Percentiles rank a stretch among this genome's conserved stretches.
Conservation (phyloP, 2,888 invertebrate species). For the Oligia latruncula region DNA sequence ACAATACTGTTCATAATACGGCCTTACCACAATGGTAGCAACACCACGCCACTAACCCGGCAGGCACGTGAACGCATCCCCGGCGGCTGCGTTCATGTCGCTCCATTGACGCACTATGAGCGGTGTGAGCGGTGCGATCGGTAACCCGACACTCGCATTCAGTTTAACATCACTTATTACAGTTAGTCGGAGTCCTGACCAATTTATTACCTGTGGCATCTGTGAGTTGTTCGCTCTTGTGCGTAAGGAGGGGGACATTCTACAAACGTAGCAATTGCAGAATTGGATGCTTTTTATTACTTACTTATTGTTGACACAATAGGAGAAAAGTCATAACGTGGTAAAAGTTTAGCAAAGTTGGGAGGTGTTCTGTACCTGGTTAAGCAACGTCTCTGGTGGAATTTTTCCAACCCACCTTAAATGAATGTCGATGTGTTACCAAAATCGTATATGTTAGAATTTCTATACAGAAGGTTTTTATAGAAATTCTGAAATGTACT, state of each 20-base stretch:
- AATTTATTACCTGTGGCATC: conserved; percentile 5
- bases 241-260: not conserved
- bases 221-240: not conserved
- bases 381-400: not conserved
- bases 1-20: not conserved
- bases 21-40: not conserved
- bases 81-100: conserved; percentile 17
- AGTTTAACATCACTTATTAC: not conserved
- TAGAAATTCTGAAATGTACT: not conserved
- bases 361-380: not conserved
- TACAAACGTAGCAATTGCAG: not conserved
- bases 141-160: not conserved
- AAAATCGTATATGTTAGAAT: not conserved
- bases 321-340: not conserved
- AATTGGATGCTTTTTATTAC: not conserved
- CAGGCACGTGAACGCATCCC: not conserved
- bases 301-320: too few species aligned
- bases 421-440: not conserved
- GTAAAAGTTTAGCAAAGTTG: not conserved
- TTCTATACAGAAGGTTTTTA: too few species aligned
- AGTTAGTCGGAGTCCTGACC: not conserved
- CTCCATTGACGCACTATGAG: conserved; percentile 25
- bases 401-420: not conserved
- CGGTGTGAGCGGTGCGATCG: not conserved
- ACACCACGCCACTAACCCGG: not conserved